Percentiles rank a stretch among this genome's conserved stretches.
phyloP scores from a whole-genome alignment of 2,888 invertebrate species.

The Myopa testacea region DNA sequence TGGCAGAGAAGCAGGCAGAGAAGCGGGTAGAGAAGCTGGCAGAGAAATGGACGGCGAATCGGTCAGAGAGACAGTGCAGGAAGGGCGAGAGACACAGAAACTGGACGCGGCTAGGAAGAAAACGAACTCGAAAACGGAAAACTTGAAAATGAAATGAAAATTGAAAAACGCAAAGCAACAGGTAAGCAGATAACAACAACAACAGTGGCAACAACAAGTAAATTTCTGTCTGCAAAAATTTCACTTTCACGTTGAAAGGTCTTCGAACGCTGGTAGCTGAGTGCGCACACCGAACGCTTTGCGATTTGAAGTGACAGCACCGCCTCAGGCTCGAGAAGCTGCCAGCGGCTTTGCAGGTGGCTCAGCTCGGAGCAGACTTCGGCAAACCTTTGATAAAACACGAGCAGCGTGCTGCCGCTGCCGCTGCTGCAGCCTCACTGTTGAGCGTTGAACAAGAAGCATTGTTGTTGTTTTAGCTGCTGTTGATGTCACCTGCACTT shows the following conservation, averaged over 20 bases:
- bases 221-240: constrained; percentile 51
- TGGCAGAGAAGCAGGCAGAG: no score
- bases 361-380: neutral
- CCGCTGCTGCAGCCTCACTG: neutral
- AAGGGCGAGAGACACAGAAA: no score
- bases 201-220: neutral
- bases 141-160: neutral
- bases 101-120: neutral
- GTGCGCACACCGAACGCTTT: neutral
- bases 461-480: neutral
- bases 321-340: neutral
- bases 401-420: no score
- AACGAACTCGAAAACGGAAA: neutral
- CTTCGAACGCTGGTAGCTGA: constrained; percentile 52
- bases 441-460: neutral
- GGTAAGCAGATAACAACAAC: neutral
- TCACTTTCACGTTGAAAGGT: constrained; percentile 65
- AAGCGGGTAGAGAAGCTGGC: no score
- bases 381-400: no score
- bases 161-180: neutral
- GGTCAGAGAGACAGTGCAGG: no score
- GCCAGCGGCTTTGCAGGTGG: neutral
- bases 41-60: no score
- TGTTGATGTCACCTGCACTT: no score
- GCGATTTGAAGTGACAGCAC: neutral